These are phyloP conservation scores for Amblyjoppa proteus DNA, from an alignment of 2,888 invertebrate genomes.

Conservation along the genomic window DNA sequence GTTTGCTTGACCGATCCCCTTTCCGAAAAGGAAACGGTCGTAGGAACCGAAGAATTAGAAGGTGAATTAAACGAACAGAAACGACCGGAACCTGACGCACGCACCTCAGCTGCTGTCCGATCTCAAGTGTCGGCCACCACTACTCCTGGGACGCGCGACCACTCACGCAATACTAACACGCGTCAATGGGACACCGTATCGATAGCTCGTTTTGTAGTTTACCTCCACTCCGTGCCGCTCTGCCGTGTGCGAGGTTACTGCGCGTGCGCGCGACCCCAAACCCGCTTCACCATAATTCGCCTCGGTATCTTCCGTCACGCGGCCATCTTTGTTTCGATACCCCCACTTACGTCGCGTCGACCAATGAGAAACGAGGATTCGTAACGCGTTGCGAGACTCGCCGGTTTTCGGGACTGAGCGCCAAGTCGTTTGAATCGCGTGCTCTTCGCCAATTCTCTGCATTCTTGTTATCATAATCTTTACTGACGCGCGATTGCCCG, in stretches of 20 bases:
- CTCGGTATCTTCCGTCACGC: not conserved
- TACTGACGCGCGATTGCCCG: not conserved
- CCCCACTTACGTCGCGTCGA: not conserved
- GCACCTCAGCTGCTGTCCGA: slow-evolving; percentile 44
- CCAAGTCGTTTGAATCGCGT: too few relatives aligned
- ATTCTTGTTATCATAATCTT: not conserved
- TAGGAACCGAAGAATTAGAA: not conserved
- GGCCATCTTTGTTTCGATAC: slow-evolving; percentile 32
- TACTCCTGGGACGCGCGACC: slow-evolving; percentile 37
- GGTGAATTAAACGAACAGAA: slow-evolving; percentile 19
- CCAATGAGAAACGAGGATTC: not conserved
- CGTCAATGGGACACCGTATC: slow-evolving; percentile 62
- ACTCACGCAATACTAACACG: slow-evolving; percentile 64
- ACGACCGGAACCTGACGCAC: slow-evolving; percentile 18
- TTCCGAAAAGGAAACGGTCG: not conserved
- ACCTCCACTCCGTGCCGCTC: slow-evolving; percentile 39
- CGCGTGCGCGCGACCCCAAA: slow-evolving; percentile 14
- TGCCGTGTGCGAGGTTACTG: not conserved
- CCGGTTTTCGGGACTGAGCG: not conserved
- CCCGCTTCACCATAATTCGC: slow-evolving; percentile 50
- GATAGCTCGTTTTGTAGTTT: slow-evolving; percentile 61
- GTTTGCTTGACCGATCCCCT: not conserved
- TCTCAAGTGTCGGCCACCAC: slow-evolving; percentile 61
- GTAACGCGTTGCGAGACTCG: not conserved
- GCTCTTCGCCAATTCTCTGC: too few relatives aligned